Conservation (phyloP, 2,797 vertebrate genomes). For the Dicrostonyx torquatus region DNA sequence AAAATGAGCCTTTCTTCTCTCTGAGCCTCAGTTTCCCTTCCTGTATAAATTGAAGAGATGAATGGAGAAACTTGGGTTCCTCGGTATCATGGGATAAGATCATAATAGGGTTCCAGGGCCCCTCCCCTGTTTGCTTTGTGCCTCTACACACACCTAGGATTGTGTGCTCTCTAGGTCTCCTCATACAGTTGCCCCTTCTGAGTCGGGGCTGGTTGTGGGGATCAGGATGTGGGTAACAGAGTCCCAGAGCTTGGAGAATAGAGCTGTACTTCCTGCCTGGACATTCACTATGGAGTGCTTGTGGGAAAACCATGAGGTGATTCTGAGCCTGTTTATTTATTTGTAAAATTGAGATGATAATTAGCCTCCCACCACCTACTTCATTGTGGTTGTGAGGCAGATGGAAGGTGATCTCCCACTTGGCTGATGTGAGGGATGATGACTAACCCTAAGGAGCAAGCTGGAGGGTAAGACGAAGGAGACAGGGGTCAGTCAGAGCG, state of each 20-base stretch:
- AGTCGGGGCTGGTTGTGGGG: background rate
- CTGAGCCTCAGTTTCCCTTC: background rate
- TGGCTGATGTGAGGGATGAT: background rate
- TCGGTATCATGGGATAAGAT: background rate
- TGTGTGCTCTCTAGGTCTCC: background rate
- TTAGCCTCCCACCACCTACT: constrained; percentile 33
- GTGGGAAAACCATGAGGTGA: constrained; percentile 42
- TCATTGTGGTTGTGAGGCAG: constrained; percentile 34
- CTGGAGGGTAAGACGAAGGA: background rate
- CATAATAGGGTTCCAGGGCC: background rate
- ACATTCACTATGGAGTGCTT: background rate
- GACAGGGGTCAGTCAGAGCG: background rate
- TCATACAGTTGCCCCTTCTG: background rate
- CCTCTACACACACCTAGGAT: background rate
- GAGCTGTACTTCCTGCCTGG: background rate
- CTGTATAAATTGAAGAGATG: background rate
- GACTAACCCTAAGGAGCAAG: constrained; percentile 31
- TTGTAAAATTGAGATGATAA: constrained; percentile 57
- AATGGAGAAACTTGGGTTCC: background rate
- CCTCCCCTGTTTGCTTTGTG: background rate
- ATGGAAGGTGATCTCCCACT: constrained; percentile 47
- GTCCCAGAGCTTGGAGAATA: background rate
- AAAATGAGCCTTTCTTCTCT: background rate
- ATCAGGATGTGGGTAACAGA: background rate
- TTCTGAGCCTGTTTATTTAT: constrained; percentile 57